Evolutionary conservation across 2,888 invertebrate genomes (phyloP).

Genomic region (Dicroscelio sp.): DNA sequence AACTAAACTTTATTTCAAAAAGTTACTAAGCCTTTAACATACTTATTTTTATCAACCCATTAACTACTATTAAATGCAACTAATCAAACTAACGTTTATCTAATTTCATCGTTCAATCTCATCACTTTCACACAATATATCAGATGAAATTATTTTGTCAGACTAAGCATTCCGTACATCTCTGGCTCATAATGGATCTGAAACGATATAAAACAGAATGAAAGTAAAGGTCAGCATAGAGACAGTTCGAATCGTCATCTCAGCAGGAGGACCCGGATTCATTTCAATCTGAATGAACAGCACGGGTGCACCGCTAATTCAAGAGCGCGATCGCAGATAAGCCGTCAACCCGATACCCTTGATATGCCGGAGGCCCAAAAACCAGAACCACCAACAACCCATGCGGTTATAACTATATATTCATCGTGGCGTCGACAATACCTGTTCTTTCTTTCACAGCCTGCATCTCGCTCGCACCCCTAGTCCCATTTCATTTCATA

Average conservation of each 20-base stretch:
- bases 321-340: slow-evolving; percentile 83
- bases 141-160: slow-evolving; percentile 63
- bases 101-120: slow-evolving; percentile 23
- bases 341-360: slow-evolving; percentile 85
- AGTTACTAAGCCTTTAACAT: too few relatives aligned
- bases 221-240: slow-evolving; percentile 59
- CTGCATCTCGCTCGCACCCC: slow-evolving; percentile 43
- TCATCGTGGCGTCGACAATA: slow-evolving; percentile 77
- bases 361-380: slow-evolving; percentile 83
- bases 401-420: slow-evolving; percentile 76
- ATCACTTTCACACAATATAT: not conserved
- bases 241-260: slow-evolving; percentile 75
- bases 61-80: too few relatives aligned
- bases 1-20: too few relatives aligned
- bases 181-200: slow-evolving; percentile 34
- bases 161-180: slow-evolving; percentile 18
- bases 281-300: slow-evolving; percentile 83
- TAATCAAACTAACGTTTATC: not conserved
- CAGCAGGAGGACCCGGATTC: slow-evolving; percentile 79
- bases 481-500: slow-evolving; percentile 49
- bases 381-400: slow-evolving; percentile 76
- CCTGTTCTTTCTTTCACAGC: slow-evolving; percentile 58
- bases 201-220: slow-evolving; percentile 60
- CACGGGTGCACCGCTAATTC: slow-evolving; percentile 81
- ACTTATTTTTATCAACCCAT: not conserved